A percentile compares a stretch with the other conserved stretches of the same genome.
phyloP scores from a whole-genome alignment of 2,797 vertebrate species.

The Lerista edwardsae region DNA sequence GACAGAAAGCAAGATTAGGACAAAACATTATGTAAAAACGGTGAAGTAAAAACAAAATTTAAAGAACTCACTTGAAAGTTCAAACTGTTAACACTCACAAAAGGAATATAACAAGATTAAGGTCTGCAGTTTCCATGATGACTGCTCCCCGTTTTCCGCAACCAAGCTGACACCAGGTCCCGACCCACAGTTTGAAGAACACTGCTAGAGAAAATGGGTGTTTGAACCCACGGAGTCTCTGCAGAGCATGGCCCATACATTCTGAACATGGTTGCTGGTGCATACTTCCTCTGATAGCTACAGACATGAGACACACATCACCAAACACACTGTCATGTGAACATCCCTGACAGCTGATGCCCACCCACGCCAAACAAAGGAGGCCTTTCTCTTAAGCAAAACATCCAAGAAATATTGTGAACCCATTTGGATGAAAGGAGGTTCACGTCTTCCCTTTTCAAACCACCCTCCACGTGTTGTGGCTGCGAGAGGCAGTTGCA shows the following conservation, averaged over 20 bases:
- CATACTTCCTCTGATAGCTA: not conserved
- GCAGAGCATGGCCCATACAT: not conserved
- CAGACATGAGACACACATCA: not conserved
- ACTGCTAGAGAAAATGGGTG: not conserved
- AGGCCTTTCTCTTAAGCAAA: conserved; percentile 19
- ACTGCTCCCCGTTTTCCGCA: too few species aligned
- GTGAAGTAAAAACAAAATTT: too few species aligned
- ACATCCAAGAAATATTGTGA: not conserved
- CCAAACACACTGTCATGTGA: rapidly evolving
- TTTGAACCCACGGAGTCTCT: not conserved
- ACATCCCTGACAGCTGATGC: not conserved
- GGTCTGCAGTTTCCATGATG: too few species aligned
- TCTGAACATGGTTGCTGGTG: not conserved
- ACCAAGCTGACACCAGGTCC: too few species aligned
- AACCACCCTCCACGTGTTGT: conserved; percentile 37
- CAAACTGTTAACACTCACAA: too few species aligned
- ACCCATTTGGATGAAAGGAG: not conserved
- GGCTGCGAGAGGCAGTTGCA: conserved; percentile 24
- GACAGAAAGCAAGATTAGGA: too few species aligned
- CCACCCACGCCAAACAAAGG: not conserved
- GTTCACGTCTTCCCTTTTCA: not conserved
- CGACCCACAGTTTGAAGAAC: too few species aligned
- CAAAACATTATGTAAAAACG: too few species aligned
- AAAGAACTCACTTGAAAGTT: too few species aligned
- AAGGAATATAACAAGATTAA: too few species aligned